Evolutionary conservation across 92 coral and sea anemone genomes (phyloP), one percentile per base, ranked within the genome.

Genomic region (Epizoanthus illoricatus): DNA sequence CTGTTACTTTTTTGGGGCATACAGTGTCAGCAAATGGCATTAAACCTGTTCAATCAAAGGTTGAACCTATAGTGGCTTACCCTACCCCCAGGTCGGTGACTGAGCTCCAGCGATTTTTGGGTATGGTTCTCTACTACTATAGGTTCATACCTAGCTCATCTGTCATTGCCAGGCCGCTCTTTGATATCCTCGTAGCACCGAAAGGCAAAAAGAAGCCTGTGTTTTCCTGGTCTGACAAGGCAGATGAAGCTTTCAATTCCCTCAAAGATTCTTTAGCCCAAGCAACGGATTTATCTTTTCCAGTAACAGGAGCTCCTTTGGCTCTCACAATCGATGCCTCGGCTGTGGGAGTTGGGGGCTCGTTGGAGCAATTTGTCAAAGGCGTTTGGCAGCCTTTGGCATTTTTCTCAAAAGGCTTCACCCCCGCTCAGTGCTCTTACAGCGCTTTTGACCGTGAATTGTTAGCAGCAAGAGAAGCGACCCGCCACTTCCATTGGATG

Each of bases 391-490:
- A 21, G 73, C 74, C 10, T 49, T 80, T 68, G 66, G 52, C 3
- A 66, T 80, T 62, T 80, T 80, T 18, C 65, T 74, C 0, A 61
- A 62, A 12, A 62, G 54, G 49, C 64, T 80, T 3, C 2, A 66
- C 11, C 75, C 84, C 9, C 73, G 73, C 66, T 72, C 62, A 80
- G 41, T 61, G 1, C 61, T 59, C 19, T n/a, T 80, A 80, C 74
- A 65, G 84, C 64, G 43, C 74, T 17, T 80, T 80, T 54, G 84
- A 57, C 15, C 5, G 82, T 19, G 82, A 76, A 40, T 18, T 76
- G 13, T 18, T 76, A 10, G 82, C 17, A 5, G 23, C 57, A 8
- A 52, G 57, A 65, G 7, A 52, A 1, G 82, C 82, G 24, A 23
- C 57, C 2, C 82, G 69, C 17, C 82, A 76, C 24, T 76, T 76